Evolutionary conservation across 2,113 vertebrate genomes (phyloP).

Genomic region (Thermophis baileyi): DNA sequence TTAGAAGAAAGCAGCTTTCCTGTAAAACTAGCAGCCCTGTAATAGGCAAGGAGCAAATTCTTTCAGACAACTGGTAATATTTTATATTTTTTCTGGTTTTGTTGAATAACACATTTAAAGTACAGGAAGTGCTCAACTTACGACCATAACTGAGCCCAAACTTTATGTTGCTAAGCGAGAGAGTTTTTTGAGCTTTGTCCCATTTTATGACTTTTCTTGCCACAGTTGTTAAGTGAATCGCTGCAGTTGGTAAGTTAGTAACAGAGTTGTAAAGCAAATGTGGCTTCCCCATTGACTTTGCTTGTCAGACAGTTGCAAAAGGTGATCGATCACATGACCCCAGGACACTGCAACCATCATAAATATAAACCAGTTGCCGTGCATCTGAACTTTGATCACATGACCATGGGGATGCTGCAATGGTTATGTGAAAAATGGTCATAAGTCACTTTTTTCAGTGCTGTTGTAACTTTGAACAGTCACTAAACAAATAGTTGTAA

Average conservation of each 20-base stretch:
- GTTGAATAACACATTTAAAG: background rate
- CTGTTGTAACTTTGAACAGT: background rate
- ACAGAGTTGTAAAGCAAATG: background rate
- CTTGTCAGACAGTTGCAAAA: background rate
- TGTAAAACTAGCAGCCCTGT: conserved; percentile 48
- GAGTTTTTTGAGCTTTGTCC: background rate
- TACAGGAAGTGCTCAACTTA: background rate
- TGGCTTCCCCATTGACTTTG: background rate
- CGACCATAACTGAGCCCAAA: background rate
- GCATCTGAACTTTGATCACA: background rate
- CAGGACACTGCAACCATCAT: background rate
- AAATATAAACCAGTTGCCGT: background rate
- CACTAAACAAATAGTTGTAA: background rate
- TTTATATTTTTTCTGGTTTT: background rate
- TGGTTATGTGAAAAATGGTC: background rate
- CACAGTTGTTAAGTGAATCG: background rate
- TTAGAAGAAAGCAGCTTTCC: background rate
- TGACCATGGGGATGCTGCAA: background rate
- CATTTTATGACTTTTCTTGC: background rate
- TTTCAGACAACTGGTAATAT: conserved; percentile 28
- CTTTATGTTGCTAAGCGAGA: background rate
- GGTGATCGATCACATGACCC: background rate
- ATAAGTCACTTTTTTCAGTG: background rate
- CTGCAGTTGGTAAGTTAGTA: background rate
- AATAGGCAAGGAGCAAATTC: conserved; percentile 58